Base-by-base conservation (phyloP, 2,888 invertebrate genomes). In the Meiosimyza decipiens region DNA sequence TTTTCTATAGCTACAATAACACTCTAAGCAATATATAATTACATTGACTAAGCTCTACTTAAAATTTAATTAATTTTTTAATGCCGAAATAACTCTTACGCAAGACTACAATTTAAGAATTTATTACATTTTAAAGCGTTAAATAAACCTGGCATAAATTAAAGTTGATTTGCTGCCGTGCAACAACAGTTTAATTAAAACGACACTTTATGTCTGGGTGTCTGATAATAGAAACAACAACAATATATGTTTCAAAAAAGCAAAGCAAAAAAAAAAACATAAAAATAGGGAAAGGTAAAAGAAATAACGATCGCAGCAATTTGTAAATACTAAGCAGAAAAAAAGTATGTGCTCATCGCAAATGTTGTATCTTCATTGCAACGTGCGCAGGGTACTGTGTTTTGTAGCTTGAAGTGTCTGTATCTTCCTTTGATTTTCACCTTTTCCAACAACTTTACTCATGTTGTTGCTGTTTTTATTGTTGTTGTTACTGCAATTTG, bases 401-500 rank as follows among this genome's bases (percentile, higher is more conserved):
- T 16, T 47, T 47, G 9, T 50, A n/a, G 18, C 47, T 12, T 15
- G 57, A 55, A 59, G 13, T 59, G 18, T 12, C 50, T 64, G 11
- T 22, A 28, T n/a, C 64, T 15, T 22, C 22, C 22, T 49, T 64
- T 51, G 13, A 28, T 57, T 50, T 18, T 52, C 28, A 28, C 13
- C 22, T 65, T 64, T 22, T 52, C 3, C 52, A 7, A 28, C n/a
- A 51, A 28, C 5, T 52, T 72, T 67, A 6, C 55, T 51, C 9
- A 12, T 40, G 62, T 16, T 15, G 9, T 16, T 15, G 6, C 5
- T 59, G 16, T 33, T 15, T 52, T 65, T 63, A 40, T 4, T 60
- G 40, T 33, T 52, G 13, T 65, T 74, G 40, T 33, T 62, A 13
- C 51, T 65, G 71, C 59, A 22, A 52, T 70, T 59, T 55, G 66